These are phyloP conservation scores for Alethe diademata DNA, from an alignment of 2,113 vertebrate genomes.

Conservation along the genomic window DNA sequence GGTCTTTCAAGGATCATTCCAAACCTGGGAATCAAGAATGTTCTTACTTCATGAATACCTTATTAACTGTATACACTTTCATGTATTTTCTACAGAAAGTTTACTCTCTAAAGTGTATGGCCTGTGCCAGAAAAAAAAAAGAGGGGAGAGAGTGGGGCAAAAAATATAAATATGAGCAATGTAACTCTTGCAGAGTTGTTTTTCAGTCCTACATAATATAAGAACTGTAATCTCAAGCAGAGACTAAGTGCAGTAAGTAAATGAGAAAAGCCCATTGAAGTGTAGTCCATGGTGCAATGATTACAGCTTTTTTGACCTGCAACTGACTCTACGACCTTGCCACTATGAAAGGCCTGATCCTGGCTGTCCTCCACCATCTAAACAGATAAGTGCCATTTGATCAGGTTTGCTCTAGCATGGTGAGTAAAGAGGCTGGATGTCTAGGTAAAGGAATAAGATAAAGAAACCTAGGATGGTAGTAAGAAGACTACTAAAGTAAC, in stretches of 20 bases:
- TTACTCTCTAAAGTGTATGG: neutral
- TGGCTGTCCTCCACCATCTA: neutral
- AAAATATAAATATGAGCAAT: neutral
- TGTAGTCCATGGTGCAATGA: neutral
- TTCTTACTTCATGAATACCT: neutral
- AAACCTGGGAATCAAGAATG: neutral
- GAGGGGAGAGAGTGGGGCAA: accelerated
- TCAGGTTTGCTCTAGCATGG: neutral
- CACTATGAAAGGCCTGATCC: neutral
- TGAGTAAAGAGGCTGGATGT: neutral
- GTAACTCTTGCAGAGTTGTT: neutral
- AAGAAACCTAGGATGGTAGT: neutral
- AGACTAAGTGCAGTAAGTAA: neutral
- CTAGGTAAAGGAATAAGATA: neutral
- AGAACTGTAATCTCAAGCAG: neutral
- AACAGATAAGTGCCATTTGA: neutral
- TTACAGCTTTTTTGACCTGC: neutral
- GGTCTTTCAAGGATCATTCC: neutral
- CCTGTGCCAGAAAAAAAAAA: neutral
- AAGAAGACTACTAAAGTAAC: neutral
- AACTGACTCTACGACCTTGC: accelerated
- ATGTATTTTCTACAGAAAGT: neutral
- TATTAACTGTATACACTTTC: neutral
- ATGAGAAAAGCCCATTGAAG: neutral
- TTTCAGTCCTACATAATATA: neutral